Base-by-base conservation (phyloP, 2,888 invertebrate species). In the Luperina nickerlii region DNA sequence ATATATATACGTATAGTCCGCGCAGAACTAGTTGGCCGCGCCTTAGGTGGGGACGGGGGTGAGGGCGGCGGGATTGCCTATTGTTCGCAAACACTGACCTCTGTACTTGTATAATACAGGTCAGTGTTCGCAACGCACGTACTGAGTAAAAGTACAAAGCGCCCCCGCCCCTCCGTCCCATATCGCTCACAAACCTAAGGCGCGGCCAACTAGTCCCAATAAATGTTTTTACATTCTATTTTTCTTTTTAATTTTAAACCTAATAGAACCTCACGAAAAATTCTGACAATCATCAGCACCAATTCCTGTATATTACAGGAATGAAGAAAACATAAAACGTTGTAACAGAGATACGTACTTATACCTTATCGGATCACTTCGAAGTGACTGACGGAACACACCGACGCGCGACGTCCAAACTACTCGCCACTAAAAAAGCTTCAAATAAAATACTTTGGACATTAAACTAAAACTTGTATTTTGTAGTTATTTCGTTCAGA, bases 341-440 rank as follows among this genome's bases (percentile, higher is more conserved):
- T 18, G 42, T 3, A 70, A 48, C 57, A 42, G 32, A 69, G 71
- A 74, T 85, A 84, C 88, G 85, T 79, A 38, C 2, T 2, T 38
- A 38, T 32, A 67, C 27, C 38, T 72, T 84, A 84, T 76, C 42
- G 85, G 48, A 79, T 84, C 85, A 74, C 63, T 48, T 57, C 27
- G 42, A 54, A 79, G 70, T 70, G 57, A 79, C 75, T 60, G 76
- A 72, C 38, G 69, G 9, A 83, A 78, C 74, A 75, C 73, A 75
- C 68, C 68, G 68, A 78, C 48, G 0, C 13, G 42, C 5, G 48
- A 51, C 75, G 63, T 24, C 45, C 48, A 11, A 15, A 62, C 84
- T 62, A n/a, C 42, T 51, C 84, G 6, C 27, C 67, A 32, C 54
- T 42, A 62, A 66, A 45, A n/a, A 51, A 60, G 38, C 48, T 54